Conservation (phyloP, 2,797 vertebrate genomes). For the Thalassophryne amazonica region DNA sequence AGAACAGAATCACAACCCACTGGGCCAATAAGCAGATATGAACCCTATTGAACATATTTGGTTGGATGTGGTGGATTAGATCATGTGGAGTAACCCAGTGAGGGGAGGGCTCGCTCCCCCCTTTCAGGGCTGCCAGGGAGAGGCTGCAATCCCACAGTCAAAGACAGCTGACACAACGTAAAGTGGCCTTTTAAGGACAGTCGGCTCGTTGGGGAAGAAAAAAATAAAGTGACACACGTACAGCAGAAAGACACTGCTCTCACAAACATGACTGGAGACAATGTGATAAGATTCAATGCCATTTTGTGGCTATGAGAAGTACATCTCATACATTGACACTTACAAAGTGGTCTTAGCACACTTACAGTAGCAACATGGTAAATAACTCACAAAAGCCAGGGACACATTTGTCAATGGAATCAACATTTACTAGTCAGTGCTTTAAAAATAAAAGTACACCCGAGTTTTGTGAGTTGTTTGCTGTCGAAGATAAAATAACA, state of each 20-base stretch:
- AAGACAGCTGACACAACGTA: slow-evolving; percentile 81
- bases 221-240: slow-evolving; percentile 53
- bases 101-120: slow-evolving; percentile 57
- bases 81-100: slow-evolving; percentile 63
- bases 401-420: slow-evolving; percentile 27
- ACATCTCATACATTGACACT: slow-evolving; percentile 64
- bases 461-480: slow-evolving; percentile 69
- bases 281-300: slow-evolving; percentile 60
- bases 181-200: slow-evolving; percentile 55
- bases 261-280: slow-evolving; percentile 68
- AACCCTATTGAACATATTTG: slow-evolving; percentile 87
- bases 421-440: slow-evolving; percentile 17
- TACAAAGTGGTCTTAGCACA: slow-evolving; percentile 62
- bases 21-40: slow-evolving; percentile 83
- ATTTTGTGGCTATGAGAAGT: slow-evolving; percentile 64
- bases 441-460: slow-evolving; percentile 23
- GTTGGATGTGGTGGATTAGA: slow-evolving; percentile 73
- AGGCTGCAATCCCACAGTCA: slow-evolving; percentile 88
- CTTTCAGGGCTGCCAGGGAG: slow-evolving; percentile 76
- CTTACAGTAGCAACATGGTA: slow-evolving; percentile 59
- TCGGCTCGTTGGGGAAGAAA: slow-evolving; percentile 53
- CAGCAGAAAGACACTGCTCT: slow-evolving; percentile 56
- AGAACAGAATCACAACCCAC: slow-evolving; percentile 75
- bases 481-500: slow-evolving; percentile 49
- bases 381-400: slow-evolving; percentile 75